Base-by-base conservation (phyloP, 2,797 vertebrate species). In the Callimico goeldii region DNA sequence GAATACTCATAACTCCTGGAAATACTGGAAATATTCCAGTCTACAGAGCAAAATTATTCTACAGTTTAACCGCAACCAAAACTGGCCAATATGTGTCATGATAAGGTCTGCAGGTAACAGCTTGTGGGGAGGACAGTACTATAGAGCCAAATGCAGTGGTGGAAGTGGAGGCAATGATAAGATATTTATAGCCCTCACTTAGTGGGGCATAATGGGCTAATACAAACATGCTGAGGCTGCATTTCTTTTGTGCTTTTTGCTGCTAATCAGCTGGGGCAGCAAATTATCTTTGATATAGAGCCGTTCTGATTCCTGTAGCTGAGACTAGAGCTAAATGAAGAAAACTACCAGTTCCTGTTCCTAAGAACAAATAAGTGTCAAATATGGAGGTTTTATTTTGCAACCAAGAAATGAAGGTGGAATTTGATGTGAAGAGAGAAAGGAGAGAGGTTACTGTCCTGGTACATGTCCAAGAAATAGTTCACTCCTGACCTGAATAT, bases 231-330 rank as follows among this genome's bases (percentile, higher is more conserved):
- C 41, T 67, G 73, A 90, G 39, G 43, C 86, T 83, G 77, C 48
- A 55, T 92, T 92, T 94, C 22, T 50, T 91, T 85, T 77, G 26
- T 90, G n/a, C n/a, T 81, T 92, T 90, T 93, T 88, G 84, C 26
- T 93, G 77, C 64, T 94, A 77, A 90, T 79, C 90, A 90, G 72
- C 84, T 77, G 15, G 33, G 57, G 7, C 24, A 67, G 73, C 36
- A 28, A 41, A 50, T 79, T 61, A 36, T 70, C 39, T 90, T 88
- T 86, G 36, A 95, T 85, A 48, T n/a, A 94, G 28, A 92, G 46
- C 11, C 17, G 28, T 46, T 77, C 46, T 73, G 43, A 84, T 87
- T 48, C 70, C 50, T 57, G 46, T 90, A 85, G n/a, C 33, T 73
- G 28, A 73, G 46, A 94, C 24, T 76, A 92, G 26, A 95, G 30